Evolutionary conservation across 2,797 vertebrate species (phyloP).

Genomic region (Sebastes kiyomatsui): DNA sequence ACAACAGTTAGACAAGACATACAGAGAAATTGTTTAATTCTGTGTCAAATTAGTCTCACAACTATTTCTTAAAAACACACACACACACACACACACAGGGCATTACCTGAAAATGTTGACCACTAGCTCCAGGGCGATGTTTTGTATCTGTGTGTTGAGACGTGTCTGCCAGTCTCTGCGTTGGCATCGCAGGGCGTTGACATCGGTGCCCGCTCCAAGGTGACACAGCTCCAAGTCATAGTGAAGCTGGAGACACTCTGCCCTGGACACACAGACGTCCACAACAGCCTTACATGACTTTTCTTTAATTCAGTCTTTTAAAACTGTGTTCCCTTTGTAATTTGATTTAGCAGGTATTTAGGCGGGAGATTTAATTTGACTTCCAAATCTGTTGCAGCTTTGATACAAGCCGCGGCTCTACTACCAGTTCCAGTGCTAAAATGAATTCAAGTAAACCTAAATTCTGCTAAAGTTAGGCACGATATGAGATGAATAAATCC

Average conservation of each 20-base stretch:
- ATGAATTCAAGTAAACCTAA: background rate
- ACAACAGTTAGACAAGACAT: background rate
- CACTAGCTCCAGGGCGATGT: slow-evolving; percentile 87
- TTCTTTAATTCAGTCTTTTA: background rate
- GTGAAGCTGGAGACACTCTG: slow-evolving; percentile 87
- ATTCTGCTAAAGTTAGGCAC: background rate
- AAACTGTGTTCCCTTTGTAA: background rate
- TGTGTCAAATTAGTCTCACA: background rate
- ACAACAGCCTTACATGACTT: background rate
- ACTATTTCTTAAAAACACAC: no score
- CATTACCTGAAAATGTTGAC: slow-evolving; percentile 92
- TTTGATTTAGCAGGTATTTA: slow-evolving; percentile 10
- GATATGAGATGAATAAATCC: no score
- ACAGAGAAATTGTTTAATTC: background rate
- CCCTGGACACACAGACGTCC: slow-evolving; percentile 52
- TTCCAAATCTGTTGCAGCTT: background rate
- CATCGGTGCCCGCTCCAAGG: slow-evolving; percentile 81
- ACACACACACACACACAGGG: background rate
- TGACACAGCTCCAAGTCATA: slow-evolving; percentile 90
- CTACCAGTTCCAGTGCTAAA: background rate
- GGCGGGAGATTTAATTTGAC: background rate
- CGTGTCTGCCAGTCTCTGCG: slow-evolving; percentile 89
- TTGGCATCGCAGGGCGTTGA: slow-evolving; percentile 76
- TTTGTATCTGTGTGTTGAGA: slow-evolving; percentile 89
- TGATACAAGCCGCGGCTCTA: background rate